These are phyloP conservation scores for Phymastichus coffea DNA, from an alignment of 1,140 invertebrate genomes.

Conservation along the genomic window DNA sequence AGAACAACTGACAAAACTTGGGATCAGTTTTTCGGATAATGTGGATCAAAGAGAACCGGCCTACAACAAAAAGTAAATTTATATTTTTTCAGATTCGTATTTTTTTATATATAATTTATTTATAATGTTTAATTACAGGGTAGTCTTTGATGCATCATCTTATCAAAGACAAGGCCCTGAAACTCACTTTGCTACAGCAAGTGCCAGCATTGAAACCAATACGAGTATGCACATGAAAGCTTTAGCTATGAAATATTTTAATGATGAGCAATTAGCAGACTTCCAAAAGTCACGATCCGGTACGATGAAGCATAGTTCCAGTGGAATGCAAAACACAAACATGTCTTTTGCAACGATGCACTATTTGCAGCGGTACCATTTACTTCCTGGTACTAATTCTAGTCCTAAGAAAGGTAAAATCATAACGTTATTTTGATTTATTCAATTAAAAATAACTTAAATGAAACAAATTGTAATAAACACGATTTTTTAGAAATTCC, in stretches of 20 bases:
- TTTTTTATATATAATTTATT: constrained; percentile 3
- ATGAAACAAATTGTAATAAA: background rate
- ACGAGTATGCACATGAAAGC: constrained; percentile 66
- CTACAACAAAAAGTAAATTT: constrained; percentile 36
- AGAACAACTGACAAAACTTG: constrained; percentile 56
- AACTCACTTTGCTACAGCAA: constrained; percentile 39
- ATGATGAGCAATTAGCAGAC: constrained; percentile 55
- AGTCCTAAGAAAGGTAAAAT: constrained; percentile 35
- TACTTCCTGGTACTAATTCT: constrained; percentile 52
- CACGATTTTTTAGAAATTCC: constrained; percentile 8
- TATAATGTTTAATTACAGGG: constrained; percentile 52
- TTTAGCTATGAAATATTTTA: constrained; percentile 66
- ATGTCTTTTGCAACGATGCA: constrained; percentile 67
- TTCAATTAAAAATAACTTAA: constrained; percentile 1
- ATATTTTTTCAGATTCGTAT: background rate
- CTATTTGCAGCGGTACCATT: constrained; percentile 67
- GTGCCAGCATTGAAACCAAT: constrained; percentile 50
- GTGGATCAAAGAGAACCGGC: constrained; percentile 34
- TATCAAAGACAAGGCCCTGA: constrained; percentile 44
- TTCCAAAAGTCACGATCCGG: constrained; percentile 41
- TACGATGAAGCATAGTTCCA: constrained; percentile 40
- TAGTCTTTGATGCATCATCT: constrained; percentile 54
- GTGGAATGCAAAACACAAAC: constrained; percentile 51
- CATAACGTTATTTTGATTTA: constrained; percentile 1
- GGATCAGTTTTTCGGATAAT: constrained; percentile 50